phyloP scores from a whole-genome alignment of 2,888 invertebrate genomes.

The Parascotia fuliginaria region DNA sequence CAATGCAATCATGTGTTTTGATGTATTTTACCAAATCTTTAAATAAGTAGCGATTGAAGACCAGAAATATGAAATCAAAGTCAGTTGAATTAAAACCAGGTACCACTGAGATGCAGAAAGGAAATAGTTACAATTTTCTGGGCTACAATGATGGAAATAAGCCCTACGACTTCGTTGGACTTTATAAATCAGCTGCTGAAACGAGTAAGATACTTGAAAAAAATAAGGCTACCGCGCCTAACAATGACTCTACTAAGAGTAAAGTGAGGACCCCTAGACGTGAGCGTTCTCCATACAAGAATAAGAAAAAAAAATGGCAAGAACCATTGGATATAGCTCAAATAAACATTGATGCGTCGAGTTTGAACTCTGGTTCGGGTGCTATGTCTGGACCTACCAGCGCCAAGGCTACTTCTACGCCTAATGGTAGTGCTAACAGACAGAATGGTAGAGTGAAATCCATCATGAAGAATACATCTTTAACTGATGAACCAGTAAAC shows the following conservation, averaged over 20 bases:
- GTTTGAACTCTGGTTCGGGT: constrained; percentile 29
- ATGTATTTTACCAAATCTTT: constrained; percentile 17
- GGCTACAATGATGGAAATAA: constrained; percentile 1
- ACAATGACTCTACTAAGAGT: constrained; percentile 35
- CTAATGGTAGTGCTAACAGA: constrained; percentile 36
- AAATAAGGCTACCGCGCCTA: constrained; percentile 34
- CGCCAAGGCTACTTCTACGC: constrained; percentile 57
- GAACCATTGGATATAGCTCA: constrained; percentile 48
- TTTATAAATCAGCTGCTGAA: constrained; percentile 65
- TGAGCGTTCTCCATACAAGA: constrained; percentile 51
- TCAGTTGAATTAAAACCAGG: constrained; percentile 48
- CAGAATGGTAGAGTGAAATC: constrained; percentile 55
- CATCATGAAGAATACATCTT: constrained; percentile 58
- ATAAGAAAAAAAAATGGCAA: constrained; percentile 50
- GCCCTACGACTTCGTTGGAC: constrained; percentile 59
- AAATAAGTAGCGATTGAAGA: constrained; percentile 16
- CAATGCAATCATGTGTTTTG: constrained; percentile 34
- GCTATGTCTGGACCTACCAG: constrained; percentile 35
- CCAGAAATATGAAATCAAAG: constrained; percentile 63
- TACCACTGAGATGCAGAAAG: constrained; percentile 40
- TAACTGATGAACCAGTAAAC: constrained; percentile 44
- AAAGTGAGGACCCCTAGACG: constrained; percentile 39
- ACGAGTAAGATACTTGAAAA: constrained; percentile 48
- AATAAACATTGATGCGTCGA: constrained; percentile 54
- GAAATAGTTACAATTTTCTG: constrained; percentile 20